These are phyloP conservation scores for Erynnis tages DNA, from an alignment of 2,888 invertebrate genomes.

Conservation along the genomic window DNA sequence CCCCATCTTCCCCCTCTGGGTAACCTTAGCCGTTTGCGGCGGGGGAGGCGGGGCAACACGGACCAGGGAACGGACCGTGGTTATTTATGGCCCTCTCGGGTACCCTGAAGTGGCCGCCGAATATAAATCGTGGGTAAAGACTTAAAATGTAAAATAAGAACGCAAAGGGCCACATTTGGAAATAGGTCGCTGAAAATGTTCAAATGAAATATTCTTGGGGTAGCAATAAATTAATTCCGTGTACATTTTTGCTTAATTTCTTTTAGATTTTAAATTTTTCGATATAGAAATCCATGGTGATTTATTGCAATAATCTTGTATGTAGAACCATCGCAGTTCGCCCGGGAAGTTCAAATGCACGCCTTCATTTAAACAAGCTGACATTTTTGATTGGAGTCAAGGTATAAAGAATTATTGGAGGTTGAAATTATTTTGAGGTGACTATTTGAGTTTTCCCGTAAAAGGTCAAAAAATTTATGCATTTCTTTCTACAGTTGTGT, in stretches of 20 bases:
- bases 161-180: conserved; percentile 31
- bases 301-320: no score
- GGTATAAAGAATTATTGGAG: no score
- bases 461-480: no score
- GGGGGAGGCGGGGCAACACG: conserved; percentile 46
- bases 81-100: conserved; percentile 80
- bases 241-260: neutral
- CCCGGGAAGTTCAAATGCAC: no score
- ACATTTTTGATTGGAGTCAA: no score
- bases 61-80: conserved; percentile 56
- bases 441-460: no score
- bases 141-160: conserved; percentile 73
- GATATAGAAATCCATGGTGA: no score
- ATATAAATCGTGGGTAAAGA: conserved; percentile 75
- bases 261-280: no score
- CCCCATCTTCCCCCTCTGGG: conserved; percentile 71
- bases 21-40: conserved; percentile 77
- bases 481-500: no score
- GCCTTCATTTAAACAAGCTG: no score
- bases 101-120: conserved; percentile 73
- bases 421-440: no score
- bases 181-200: conserved; percentile 22
- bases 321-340: no score
- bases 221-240: conserved; percentile 10
- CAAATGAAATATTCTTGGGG: conserved; percentile 14